A percentile compares a stretch with the other conserved stretches of the same genome.
Evolutionary conservation across 2,797 vertebrate genomes (phyloP).

Genomic region (Scarus forsteni): DNA sequence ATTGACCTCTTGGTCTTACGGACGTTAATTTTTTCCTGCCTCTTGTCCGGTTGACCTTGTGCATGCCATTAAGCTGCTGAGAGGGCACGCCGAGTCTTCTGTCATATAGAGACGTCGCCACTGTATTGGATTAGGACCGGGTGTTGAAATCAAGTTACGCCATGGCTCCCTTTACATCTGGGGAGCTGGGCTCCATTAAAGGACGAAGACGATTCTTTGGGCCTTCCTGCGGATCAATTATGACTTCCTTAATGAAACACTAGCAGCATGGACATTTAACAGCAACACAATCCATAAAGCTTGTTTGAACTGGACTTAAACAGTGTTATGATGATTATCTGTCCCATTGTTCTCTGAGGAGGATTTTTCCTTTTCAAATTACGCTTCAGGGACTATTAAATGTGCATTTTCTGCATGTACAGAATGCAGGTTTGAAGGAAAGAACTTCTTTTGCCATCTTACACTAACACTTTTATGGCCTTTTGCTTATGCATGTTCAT

Average conservation of each 20-base stretch:
- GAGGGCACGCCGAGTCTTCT: slow-evolving; percentile 82
- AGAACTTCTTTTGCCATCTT: slow-evolving; percentile 36
- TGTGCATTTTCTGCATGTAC: slow-evolving; percentile 26
- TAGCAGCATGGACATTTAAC: slow-evolving; percentile 74
- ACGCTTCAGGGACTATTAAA: slow-evolving; percentile 37
- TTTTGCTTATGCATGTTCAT: slow-evolving; percentile 82
- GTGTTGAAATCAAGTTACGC: slow-evolving; percentile 87
- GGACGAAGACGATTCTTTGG: slow-evolving; percentile 84
- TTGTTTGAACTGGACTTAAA: slow-evolving; percentile 65
- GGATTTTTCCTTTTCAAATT: slow-evolving; percentile 48
- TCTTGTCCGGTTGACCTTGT: slow-evolving; percentile 86
- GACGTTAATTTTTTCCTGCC: slow-evolving; percentile 82
- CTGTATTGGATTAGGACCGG: slow-evolving; percentile 88
- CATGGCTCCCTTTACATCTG: slow-evolving; percentile 86
- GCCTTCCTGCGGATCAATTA: slow-evolving; percentile 87
- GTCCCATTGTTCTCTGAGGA: slow-evolving; percentile 47
- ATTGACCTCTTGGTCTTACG: slow-evolving; percentile 81
- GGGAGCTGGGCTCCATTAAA: slow-evolving; percentile 86
- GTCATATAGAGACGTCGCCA: slow-evolving; percentile 83
- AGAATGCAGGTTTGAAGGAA: slow-evolving; percentile 36
- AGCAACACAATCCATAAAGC: slow-evolving; percentile 74
- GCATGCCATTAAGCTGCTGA: slow-evolving; percentile 84
- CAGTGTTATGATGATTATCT: slow-evolving; percentile 69
- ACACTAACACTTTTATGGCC: slow-evolving; percentile 76
- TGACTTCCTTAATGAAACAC: slow-evolving; percentile 86